These are phyloP conservation scores for Meta bourneti DNA, from an alignment of 2,888 invertebrate genomes.

Conservation along the genomic window DNA sequence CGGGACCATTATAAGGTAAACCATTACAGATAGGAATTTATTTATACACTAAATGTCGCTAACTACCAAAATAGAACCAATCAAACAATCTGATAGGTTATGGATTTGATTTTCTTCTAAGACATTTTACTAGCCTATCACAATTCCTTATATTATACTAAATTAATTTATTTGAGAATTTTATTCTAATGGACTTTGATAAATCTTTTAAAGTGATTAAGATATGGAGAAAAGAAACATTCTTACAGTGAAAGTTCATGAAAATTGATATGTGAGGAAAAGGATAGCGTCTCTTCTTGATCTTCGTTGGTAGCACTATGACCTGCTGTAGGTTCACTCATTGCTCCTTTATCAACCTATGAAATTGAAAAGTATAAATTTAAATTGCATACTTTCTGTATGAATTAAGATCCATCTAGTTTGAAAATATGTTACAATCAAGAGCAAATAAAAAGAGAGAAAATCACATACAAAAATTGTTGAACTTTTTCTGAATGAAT, in stretches of 20 bases:
- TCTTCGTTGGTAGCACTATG: conserved; percentile 2
- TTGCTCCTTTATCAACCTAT: conserved; percentile 18
- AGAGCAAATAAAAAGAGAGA: background rate
- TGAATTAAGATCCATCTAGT: background rate
- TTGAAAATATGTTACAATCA: background rate
- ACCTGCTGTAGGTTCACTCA: background rate
- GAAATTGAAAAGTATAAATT: background rate
- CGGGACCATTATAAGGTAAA: too few species aligned
- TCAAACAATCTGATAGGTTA: too few species aligned
- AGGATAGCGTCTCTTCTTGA: background rate
- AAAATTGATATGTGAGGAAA: conserved; percentile 75
- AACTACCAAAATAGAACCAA: too few species aligned
- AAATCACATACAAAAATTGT: background rate
- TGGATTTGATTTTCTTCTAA: too few species aligned
- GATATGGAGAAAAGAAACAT: background rate
- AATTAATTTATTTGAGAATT: too few species aligned
- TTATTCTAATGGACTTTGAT: too few species aligned
- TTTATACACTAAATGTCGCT: too few species aligned
- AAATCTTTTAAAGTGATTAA: background rate
- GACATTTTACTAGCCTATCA: too few species aligned
- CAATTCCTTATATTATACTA: too few species aligned
- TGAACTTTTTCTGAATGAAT: background rate
- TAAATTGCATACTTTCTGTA: background rate
- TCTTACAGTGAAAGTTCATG: conserved; percentile 77
- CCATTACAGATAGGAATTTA: too few species aligned